phyloP scores from a whole-genome alignment of 2,797 vertebrate species.

The Oreonectes daqikongensis region DNA sequence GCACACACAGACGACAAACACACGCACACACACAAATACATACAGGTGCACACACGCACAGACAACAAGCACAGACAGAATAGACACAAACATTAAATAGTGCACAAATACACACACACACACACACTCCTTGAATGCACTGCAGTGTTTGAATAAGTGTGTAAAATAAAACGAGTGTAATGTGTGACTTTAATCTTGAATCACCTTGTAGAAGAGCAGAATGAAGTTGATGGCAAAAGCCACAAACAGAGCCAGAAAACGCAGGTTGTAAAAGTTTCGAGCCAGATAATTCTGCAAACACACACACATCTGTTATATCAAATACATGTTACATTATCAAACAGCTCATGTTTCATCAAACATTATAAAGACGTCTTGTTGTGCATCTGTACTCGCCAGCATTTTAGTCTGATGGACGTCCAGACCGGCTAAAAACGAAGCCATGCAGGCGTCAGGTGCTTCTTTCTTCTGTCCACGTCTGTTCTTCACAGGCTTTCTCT shows the following conservation, averaged over 20 bases:
- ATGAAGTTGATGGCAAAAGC: slow-evolving; percentile 99
- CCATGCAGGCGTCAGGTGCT: slow-evolving; percentile 88
- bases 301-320: too few species aligned
- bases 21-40: too few species aligned
- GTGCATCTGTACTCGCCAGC: slow-evolving; percentile 81
- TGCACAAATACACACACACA: too few species aligned
- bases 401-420: slow-evolving; percentile 96
- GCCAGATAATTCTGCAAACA: slow-evolving; percentile 92
- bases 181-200: neutral
- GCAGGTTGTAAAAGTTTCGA: slow-evolving; percentile 98
- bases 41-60: too few species aligned
- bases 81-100: too few species aligned
- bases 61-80: too few species aligned
- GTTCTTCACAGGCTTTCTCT: slow-evolving; percentile 81
- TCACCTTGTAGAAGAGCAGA: slow-evolving; percentile 99
- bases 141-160: too few species aligned
- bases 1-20: neutral
- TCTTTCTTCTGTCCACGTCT: slow-evolving; percentile 83
- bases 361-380: too few species aligned
- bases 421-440: slow-evolving; percentile 91
- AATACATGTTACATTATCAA: neutral
- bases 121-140: too few species aligned
- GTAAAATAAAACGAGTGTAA: neutral
- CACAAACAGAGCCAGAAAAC: slow-evolving; percentile 95
- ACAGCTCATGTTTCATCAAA: too few species aligned